phyloP scores from a whole-genome alignment of 2,888 invertebrate genomes.

The Mayetiola destructor region DNA sequence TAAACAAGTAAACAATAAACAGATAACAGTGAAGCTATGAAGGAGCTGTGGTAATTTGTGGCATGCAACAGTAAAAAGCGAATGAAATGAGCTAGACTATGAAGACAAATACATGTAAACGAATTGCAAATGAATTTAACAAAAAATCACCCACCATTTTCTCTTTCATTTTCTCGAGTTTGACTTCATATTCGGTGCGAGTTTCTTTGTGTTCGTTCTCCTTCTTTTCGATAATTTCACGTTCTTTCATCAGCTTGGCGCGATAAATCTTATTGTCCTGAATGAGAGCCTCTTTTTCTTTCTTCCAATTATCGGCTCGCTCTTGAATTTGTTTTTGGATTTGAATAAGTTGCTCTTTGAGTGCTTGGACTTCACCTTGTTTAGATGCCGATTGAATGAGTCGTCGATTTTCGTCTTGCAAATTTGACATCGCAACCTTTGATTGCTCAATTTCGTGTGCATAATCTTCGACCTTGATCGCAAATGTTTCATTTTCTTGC shows the following conservation, averaged over 20 bases:
- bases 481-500: background rate
- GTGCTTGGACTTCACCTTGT: background rate
- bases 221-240: slow-evolving; percentile 20
- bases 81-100: too few relatives aligned
- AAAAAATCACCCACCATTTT: slow-evolving; percentile 53
- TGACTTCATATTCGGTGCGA: slow-evolving; percentile 51
- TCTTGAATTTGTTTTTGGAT: background rate
- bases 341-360: background rate
- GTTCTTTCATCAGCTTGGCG: slow-evolving; percentile 28
- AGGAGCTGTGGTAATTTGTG: too few relatives aligned
- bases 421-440: background rate
- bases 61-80: too few relatives aligned
- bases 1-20: too few relatives aligned
- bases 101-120: too few relatives aligned
- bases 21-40: too few relatives aligned
- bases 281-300: background rate
- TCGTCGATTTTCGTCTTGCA: background rate
- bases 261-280: slow-evolving; percentile 29
- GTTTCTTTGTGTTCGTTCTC: slow-evolving; percentile 27
- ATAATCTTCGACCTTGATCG: background rate
- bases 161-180: slow-evolving; percentile 62
- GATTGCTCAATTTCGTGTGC: background rate
- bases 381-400: background rate
- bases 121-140: background rate
- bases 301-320: background rate